phyloP scores from a whole-genome alignment of 1,140 invertebrate species.

The Pantala flavescens region DNA sequence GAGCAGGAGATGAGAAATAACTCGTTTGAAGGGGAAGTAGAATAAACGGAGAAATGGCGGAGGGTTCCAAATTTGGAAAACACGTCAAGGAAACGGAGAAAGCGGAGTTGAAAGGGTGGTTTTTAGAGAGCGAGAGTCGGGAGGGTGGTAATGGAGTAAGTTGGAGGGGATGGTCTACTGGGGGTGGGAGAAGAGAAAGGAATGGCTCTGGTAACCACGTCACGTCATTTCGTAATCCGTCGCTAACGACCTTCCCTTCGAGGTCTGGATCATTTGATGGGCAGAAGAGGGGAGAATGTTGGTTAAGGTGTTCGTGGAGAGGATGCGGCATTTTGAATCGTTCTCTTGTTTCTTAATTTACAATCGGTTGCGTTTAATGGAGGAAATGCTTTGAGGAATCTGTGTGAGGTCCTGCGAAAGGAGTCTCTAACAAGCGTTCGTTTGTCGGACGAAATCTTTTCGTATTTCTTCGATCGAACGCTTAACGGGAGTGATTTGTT shows the following conservation, averaged over 20 bases:
- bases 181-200: not conserved
- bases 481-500: too few relatives aligned
- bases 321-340: not conserved
- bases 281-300: not conserved
- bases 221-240: slow-evolving; percentile 4
- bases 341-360: too few relatives aligned
- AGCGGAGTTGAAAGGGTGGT: not conserved
- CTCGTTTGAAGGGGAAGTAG: not conserved
- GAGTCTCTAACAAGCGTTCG: too few relatives aligned
- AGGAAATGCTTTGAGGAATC: too few relatives aligned
- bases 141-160: too few relatives aligned
- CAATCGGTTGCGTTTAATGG: too few relatives aligned
- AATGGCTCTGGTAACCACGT: slow-evolving; percentile 7
- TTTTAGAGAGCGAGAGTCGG: not conserved
- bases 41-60: not conserved
- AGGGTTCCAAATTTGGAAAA: not conserved
- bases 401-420: too few relatives aligned
- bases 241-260: not conserved
- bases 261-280: slow-evolving; percentile 4
- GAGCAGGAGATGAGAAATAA: too few relatives aligned
- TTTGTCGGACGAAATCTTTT: too few relatives aligned
- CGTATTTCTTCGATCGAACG: too few relatives aligned
- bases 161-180: too few relatives aligned
- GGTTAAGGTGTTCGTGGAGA: not conserved
- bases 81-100: not conserved